Evolutionary conservation across 2,113 vertebrate species (phyloP).

Genomic region (Spermophilus dauricus): DNA sequence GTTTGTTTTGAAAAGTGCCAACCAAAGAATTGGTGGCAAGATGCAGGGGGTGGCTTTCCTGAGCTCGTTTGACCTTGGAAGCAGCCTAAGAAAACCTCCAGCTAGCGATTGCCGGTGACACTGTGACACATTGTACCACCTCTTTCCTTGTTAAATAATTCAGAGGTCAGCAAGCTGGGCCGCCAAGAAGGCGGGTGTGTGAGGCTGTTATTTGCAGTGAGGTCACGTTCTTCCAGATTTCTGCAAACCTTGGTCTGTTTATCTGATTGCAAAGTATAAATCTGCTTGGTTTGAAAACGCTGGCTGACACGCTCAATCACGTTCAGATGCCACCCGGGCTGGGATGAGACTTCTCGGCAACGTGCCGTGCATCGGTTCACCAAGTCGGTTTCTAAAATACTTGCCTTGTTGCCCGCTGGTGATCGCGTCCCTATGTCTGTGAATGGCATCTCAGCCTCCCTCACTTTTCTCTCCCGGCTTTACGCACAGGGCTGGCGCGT

Average conservation of each 20-base stretch:
- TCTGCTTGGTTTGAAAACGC: background rate
- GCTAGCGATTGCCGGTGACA: background rate
- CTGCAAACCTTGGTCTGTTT: background rate
- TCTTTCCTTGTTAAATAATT: conserved; percentile 8
- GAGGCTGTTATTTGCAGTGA: rapidly evolving
- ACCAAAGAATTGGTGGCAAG: rapidly evolving
- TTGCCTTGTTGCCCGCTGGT: rapidly evolving
- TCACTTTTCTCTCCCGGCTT: background rate
- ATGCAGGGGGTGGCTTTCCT: background rate
- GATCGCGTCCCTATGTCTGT: rapidly evolving
- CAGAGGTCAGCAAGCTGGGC: background rate
- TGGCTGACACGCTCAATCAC: background rate
- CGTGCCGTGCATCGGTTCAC: background rate
- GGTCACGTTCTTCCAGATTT: background rate
- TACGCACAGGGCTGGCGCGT: rapidly evolving
- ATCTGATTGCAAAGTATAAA: background rate
- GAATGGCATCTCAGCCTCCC: background rate
- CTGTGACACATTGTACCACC: rapidly evolving
- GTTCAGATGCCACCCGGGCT: background rate
- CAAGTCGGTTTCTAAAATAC: background rate
- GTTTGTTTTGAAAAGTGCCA: background rate
- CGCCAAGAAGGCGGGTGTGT: rapidly evolving
- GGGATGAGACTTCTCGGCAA: background rate
- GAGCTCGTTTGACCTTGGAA: background rate
- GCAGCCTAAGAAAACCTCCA: background rate